Conservation (phyloP, 1,140 invertebrate genomes). For the Trichonephila inaurata region DNA sequence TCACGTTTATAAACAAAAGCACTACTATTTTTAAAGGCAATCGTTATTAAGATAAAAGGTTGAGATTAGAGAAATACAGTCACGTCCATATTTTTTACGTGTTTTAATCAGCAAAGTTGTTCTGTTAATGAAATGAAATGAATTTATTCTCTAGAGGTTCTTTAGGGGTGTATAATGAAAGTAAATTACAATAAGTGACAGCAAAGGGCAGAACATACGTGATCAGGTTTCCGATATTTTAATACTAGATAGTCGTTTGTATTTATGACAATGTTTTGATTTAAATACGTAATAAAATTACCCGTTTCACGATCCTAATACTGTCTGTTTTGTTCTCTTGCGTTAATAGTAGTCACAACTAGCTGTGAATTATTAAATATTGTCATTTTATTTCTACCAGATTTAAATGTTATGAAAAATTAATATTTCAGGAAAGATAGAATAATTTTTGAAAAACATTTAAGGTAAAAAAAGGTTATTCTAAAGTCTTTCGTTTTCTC, state of each 20-base stretch:
- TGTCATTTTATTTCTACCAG: background rate
- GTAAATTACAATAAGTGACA: slow-evolving; percentile 13
- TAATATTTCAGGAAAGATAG: too few species aligned
- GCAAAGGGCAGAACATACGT: background rate
- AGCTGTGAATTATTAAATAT: background rate
- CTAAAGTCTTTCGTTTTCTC: too few species aligned
- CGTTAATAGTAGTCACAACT: background rate
- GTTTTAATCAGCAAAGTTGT: slow-evolving; percentile 28
- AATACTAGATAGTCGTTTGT: background rate
- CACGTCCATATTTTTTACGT: slow-evolving; percentile 1
- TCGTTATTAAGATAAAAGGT: slow-evolving; percentile 16
- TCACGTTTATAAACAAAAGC: background rate
- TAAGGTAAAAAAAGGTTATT: too few species aligned
- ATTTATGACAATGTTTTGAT: background rate
- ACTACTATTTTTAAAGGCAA: background rate
- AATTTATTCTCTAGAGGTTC: background rate
- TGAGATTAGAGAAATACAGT: slow-evolving; percentile 22
- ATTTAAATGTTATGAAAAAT: too few species aligned
- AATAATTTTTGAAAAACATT: too few species aligned
- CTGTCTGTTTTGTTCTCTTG: background rate
- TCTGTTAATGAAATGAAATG: background rate
- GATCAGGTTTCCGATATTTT: background rate
- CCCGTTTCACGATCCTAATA: background rate
- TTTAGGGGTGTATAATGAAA: background rate
- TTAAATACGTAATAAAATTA: background rate